Conservation (phyloP, 2,113 vertebrate species). For the Crypturellus undulatus region DNA sequence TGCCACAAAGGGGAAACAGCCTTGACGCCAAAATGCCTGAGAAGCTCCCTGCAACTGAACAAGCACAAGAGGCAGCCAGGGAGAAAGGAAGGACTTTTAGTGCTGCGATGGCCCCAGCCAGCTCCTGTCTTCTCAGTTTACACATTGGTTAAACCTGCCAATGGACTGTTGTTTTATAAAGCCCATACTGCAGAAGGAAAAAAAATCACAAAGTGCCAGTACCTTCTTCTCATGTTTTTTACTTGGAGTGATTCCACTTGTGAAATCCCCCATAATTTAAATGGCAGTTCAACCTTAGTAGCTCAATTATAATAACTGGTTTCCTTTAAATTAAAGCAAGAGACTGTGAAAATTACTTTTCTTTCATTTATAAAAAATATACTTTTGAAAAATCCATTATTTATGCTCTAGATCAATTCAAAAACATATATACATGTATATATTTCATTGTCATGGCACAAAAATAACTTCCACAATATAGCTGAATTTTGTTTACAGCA, state of each 20-base stretch:
- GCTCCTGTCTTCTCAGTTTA: not conserved
- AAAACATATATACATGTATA: no score
- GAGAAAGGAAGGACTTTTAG: not conserved
- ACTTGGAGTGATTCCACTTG: not conserved
- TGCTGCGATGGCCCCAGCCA: not conserved
- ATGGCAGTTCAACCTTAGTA: not conserved
- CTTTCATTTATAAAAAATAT: not conserved
- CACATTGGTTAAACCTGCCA: not conserved
- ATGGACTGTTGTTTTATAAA: not conserved
- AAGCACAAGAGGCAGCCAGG: not conserved
- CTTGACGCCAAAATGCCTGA: not conserved
- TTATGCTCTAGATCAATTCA: not conserved
- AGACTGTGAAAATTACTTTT: not conserved
- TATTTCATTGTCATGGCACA: not conserved
- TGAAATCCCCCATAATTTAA: not conserved
- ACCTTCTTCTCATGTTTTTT: not conserved
- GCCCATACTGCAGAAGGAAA: not conserved
- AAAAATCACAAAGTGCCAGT: not conserved
- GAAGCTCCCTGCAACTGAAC: not conserved
- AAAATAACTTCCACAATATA: not conserved
- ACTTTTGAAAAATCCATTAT: not conserved
- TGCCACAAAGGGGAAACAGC: not conserved
- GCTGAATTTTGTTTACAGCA: not conserved
- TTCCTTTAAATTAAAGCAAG: not conserved
- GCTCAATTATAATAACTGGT: not conserved